Conservation (phyloP, 1,140 invertebrate species). For the Ips nitidus region DNA sequence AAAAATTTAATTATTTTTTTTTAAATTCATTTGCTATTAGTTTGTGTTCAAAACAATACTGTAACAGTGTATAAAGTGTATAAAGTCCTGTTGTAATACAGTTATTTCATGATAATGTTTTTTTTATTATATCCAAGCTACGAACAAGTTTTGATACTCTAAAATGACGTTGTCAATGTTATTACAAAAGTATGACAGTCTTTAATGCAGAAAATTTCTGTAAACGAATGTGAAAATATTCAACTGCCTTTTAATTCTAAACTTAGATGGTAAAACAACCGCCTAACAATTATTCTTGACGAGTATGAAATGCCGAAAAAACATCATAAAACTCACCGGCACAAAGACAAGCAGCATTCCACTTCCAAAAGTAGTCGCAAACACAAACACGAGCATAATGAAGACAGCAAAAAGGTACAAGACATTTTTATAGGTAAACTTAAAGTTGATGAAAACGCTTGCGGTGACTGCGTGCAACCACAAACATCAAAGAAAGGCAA, state of each 20-base stretch:
- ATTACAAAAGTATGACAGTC: too few species aligned
- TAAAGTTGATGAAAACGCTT: conserved; percentile 20
- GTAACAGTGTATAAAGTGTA: conserved; percentile 42
- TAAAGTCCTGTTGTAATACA: conserved; percentile 42
- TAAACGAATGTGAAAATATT: too few species aligned
- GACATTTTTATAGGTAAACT: conserved; percentile 11
- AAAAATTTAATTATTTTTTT: background rate
- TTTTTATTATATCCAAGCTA: background rate
- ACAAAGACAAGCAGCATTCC: background rate
- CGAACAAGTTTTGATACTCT: too few species aligned
- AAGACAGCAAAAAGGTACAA: background rate
- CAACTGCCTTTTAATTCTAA: too few species aligned
- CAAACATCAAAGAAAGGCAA: background rate
- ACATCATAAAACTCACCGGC: background rate
- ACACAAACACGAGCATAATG: background rate
- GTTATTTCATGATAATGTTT: conserved; percentile 31
- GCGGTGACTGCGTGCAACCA: conserved; percentile 9
- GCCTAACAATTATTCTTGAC: background rate
- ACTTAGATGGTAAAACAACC: too few species aligned
- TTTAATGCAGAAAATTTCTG: too few species aligned
- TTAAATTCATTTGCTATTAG: background rate
- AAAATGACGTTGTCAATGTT: too few species aligned
- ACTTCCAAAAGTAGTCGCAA: background rate
- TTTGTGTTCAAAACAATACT: background rate
- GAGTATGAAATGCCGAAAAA: background rate